phyloP scores from a whole-genome alignment of 35 echinoderm and acorn worm species.

The Lytechinus variegatus region DNA sequence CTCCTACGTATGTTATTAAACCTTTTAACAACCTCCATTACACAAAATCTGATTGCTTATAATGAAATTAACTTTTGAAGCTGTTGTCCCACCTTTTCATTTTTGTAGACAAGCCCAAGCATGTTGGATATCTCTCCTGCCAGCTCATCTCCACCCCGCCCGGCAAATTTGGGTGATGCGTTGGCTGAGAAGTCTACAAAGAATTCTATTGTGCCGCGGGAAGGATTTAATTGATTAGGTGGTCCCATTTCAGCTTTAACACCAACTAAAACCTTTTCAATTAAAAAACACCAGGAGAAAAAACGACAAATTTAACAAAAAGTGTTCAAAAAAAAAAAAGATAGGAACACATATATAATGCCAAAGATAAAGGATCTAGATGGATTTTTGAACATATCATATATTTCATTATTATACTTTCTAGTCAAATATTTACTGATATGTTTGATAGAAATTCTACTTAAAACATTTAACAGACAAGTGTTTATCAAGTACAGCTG shows the following conservation, averaged over 20 bases:
- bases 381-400: no score
- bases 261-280: slow-evolving; percentile 77
- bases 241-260: slow-evolving; percentile 98
- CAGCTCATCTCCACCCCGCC: slow-evolving; percentile 89
- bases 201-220: slow-evolving; percentile 86
- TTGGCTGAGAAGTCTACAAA: slow-evolving; percentile 98
- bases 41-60: neutral
- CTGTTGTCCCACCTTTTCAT: slow-evolving; percentile 40
- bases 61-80: no score
- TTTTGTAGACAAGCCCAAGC: slow-evolving; percentile 67
- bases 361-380: no score
- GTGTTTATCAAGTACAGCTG: no score
- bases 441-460: no score
- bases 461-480: no score
- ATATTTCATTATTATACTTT: no score
- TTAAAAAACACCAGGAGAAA: neutral
- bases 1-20: neutral
- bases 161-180: slow-evolving; percentile 96
- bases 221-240: slow-evolving; percentile 61
- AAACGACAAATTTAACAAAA: neutral
- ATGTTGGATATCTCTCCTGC: slow-evolving; percentile 85
- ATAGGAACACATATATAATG: neutral
- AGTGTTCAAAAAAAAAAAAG: neutral
- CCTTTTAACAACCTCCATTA: neutral
- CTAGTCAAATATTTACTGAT: no score